Percentiles rank a stretch among this genome's conserved stretches.
Evolutionary conservation across 2,113 vertebrate species (phyloP).

Genomic region (Hyperopisus bebe): DNA sequence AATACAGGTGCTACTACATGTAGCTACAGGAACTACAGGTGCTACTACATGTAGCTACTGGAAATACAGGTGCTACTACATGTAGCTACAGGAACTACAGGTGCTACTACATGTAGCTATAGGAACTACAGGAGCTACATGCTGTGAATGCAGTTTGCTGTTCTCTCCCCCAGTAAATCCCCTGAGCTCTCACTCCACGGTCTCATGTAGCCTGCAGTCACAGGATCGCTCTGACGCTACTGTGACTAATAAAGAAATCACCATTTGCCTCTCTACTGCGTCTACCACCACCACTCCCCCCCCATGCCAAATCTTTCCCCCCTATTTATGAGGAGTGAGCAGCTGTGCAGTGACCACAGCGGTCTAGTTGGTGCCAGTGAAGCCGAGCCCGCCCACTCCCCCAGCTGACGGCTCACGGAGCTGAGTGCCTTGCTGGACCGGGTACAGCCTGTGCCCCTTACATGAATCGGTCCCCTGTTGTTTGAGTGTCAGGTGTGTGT

Average conservation of each 20-base stretch:
- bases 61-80: no score
- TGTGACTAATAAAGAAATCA: conserved; percentile 9
- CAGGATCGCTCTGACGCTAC: not conserved
- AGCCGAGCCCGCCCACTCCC: not conserved
- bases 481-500: not conserved
- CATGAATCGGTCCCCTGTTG: not conserved
- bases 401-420: not conserved
- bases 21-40: no score
- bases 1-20: not conserved
- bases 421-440: not conserved
- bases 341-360: not conserved
- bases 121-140: not conserved
- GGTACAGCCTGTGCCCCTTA: not conserved
- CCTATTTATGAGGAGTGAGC: not conserved
- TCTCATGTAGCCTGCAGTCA: not conserved
- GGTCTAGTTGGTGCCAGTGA: not conserved
- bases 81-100: no score
- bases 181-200: not conserved
- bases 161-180: not conserved
- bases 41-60: no score
- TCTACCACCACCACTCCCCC: not conserved
- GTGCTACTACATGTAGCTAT: no score
- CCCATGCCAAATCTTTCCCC: not conserved
- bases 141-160: not conserved
- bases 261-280: not conserved